These are phyloP conservation scores for Eulemur rubriventer DNA, from an alignment of 2,797 vertebrate species.

Conservation along the genomic window DNA sequence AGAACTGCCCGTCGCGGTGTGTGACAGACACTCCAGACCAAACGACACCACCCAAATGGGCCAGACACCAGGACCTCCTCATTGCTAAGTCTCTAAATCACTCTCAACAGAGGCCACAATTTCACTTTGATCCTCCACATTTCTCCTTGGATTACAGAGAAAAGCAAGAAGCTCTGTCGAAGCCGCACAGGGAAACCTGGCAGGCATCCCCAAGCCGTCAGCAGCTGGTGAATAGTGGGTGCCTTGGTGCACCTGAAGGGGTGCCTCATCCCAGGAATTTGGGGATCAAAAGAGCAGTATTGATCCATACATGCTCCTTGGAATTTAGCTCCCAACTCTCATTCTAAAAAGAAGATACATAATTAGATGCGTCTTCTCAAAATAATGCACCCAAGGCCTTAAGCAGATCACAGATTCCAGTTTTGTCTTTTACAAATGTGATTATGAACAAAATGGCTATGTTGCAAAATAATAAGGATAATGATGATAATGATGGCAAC, in stretches of 20 bases:
- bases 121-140: not conserved
- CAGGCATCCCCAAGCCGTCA: not conserved
- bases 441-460: not conserved
- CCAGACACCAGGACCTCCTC: too few relatives aligned
- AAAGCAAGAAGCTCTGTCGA: not conserved
- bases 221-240: not conserved
- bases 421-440: not conserved
- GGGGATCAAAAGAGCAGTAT: not conserved
- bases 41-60: not conserved
- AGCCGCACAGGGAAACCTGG: too few relatives aligned
- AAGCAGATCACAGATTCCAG: not conserved
- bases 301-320: not conserved
- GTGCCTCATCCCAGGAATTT: not conserved
- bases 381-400: not conserved
- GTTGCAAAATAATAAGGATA: not conserved
- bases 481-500: not conserved
- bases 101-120: not conserved
- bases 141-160: not conserved
- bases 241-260: not conserved
- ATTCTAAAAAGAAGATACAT: not conserved
- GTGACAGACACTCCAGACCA: not conserved
- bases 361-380: not conserved
- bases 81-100: not conserved
- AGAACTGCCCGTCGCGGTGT: not conserved
- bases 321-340: not conserved